Evolutionary conservation across 2,888 invertebrate genomes (phyloP), one percentile per base, ranked within the genome.

Genomic region (Palloptera scutellata): DNA sequence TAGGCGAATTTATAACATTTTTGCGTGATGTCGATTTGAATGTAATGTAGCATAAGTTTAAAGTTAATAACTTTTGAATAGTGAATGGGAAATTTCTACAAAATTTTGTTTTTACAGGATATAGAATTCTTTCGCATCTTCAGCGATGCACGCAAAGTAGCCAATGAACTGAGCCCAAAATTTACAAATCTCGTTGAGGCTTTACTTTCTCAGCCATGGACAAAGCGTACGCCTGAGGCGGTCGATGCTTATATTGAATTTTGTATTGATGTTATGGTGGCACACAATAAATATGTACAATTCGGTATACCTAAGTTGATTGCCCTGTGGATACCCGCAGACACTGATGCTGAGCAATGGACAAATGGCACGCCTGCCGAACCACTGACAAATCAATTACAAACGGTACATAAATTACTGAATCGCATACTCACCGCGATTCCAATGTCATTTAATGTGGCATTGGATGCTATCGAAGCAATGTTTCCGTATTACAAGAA

Each of bases 401-500:
- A 88, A 63, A 88, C 91, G 75, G 84, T 92, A 6, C 95, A 95
- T 75, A 79, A 85, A 17, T 78, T 88, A 10, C 74, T 89, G 0
- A 78, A 81, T 68, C 84, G 85, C 11, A 76, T 85, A 45, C 68
- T 85, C 0, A 80, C 79, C 2, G 80, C 82, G 1, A 82, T 85
- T 53, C 91, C 91, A 17, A 88, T 91, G 89, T 89, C 91, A 30
- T 89, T 89, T 76, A 90, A 91, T 70, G 83, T 92, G 20, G 83
- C 95, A 17, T 80, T 92, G 74, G 88, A 91, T 58, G 86, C 89
- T 12, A 84, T 94, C 17, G 86, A 87, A 65, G 86, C 87, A 3
- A 86, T 88, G 59, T 96, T 91, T 83, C 97, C 97, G 0, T 96
- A 94, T 81, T 88, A 90, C 80, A 91, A 90, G 77, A 89, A 88